Conservation (phyloP, 2,113 vertebrate genomes). For the Caranx ignobilis region DNA sequence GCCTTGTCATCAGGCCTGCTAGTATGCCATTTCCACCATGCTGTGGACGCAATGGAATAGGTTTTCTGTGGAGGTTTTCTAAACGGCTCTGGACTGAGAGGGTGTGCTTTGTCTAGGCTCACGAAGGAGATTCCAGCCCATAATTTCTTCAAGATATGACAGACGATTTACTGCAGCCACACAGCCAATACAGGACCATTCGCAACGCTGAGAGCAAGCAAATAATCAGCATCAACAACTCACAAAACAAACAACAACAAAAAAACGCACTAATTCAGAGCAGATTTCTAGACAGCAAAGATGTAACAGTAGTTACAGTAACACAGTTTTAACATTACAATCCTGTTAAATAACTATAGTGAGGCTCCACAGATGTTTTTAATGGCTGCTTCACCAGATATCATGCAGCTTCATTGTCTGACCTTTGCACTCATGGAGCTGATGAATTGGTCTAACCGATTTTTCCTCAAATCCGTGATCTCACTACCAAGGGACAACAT, state of each 20-base stretch:
- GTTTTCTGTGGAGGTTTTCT: slow-evolving; percentile 21
- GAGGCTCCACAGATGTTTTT: neutral
- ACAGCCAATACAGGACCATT: neutral
- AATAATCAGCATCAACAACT: neutral
- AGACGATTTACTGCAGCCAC: slow-evolving; percentile 1
- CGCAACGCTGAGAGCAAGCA: neutral
- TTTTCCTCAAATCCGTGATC: slow-evolving; percentile 17
- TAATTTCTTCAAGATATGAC: slow-evolving; percentile 30
- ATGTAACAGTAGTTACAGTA: neutral
- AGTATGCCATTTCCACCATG: slow-evolving; percentile 32
- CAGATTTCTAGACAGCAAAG: neutral
- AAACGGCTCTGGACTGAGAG: slow-evolving; percentile 6
- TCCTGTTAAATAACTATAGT: neutral
- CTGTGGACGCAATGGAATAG: slow-evolving; percentile 16
- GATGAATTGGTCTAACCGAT: neutral
- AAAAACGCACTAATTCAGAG: neutral
- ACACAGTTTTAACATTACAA: neutral
- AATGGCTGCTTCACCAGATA: neutral
- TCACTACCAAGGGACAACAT: neutral
- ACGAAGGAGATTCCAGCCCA: neutral
- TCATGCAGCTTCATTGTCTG: neutral
- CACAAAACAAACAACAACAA: neutral
- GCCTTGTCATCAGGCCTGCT: slow-evolving; percentile 46
- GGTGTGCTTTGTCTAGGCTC: neutral
- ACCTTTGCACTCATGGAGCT: neutral